A percentile compares a stretch with the other conserved stretches of the same genome.
Evolutionary conservation across 35 echinoderm and acorn worm genomes (phyloP).

Genomic region (Anneissia japonica): DNA sequence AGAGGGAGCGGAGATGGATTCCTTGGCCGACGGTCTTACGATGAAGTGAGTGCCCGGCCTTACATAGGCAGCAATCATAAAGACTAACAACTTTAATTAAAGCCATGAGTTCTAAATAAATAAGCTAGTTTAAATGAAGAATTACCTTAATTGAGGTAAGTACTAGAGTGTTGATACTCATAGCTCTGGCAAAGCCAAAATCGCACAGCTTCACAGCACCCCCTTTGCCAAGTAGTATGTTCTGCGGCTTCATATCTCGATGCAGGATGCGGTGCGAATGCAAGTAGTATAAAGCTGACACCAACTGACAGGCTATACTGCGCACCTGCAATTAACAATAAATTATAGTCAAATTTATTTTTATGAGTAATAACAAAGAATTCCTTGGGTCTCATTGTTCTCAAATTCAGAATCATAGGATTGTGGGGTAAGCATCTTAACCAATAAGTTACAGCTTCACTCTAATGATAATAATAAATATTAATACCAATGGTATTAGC

Average conservation of each 20-base stretch:
- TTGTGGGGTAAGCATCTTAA: too few species aligned
- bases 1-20: too few species aligned
- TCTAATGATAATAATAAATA: too few species aligned
- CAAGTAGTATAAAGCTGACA: slow-evolving; percentile 82
- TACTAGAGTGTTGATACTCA: slow-evolving; percentile 91
- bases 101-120: neutral
- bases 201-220: slow-evolving; percentile 94
- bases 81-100: neutral
- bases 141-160: slow-evolving; percentile 94
- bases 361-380: too few species aligned
- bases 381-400: too few species aligned
- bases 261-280: slow-evolving; percentile 92
- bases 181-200: slow-evolving; percentile 95
- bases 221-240: slow-evolving; percentile 92
- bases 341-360: too few species aligned
- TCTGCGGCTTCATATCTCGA: slow-evolving; percentile 99
- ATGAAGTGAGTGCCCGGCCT: too few species aligned
- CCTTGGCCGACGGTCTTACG: too few species aligned
- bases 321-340: slow-evolving; percentile 47
- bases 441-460: too few species aligned
- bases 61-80: too few species aligned
- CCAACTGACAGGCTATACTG: slow-evolving; percentile 76
- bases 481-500: too few species aligned
- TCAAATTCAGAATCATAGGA: too few species aligned
- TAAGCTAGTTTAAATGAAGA: neutral